Base-by-base conservation (phyloP, 2,113 vertebrate genomes). In the Trogon surrucura region DNA sequence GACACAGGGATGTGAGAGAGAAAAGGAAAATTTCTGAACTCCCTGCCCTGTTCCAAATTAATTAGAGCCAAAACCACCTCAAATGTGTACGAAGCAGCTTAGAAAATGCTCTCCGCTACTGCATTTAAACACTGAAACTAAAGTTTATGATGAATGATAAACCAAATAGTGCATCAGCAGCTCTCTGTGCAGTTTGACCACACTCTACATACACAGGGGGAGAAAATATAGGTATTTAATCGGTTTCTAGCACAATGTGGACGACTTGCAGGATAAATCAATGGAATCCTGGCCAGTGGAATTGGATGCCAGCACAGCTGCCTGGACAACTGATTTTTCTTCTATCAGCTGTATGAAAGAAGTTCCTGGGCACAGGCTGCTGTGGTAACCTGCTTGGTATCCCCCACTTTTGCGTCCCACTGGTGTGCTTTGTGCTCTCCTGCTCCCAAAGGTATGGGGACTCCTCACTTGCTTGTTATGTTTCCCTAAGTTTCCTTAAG, bases 31-130 rank as follows among this genome's bases (percentile, higher is more conserved):
- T 92, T 79, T 93, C 47, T 58, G 66, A 93, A 75, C 75, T 85
- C 72, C 9, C 27, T 92, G 80, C 61, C 74, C 70, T 94, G 83
- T 87, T 94, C 91, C 74, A 91, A 93, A 96, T 96, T 96, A 93
- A 93, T 95, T 95, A 95, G 86, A 87, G 79, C 83, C 78, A 38
- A 92, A 94, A 6, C 26, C 25, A 85, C 88, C 62, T 93, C 62
- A 75, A 66, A 44, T 1, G 1, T 78, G 48, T 62, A 80, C 75
- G 83, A 85, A 82, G 48, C 57, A 77, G 64, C 73, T 73, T 80
- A 74, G 79, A 83, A 95, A 92, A 83, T 51, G 20, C 30, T 96
- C 30, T 78, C 26, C 16, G 5, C 80, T 85, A 41, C n/a, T 44
- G 48, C 80, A 51, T 91, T 91, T 89, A 61, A 85, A 66, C 20